A percentile compares a stretch with the other conserved stretches of the same genome.
phyloP scores from a whole-genome alignment of 2,888 invertebrate genomes.

The Caenorhabditis drosophilae region DNA sequence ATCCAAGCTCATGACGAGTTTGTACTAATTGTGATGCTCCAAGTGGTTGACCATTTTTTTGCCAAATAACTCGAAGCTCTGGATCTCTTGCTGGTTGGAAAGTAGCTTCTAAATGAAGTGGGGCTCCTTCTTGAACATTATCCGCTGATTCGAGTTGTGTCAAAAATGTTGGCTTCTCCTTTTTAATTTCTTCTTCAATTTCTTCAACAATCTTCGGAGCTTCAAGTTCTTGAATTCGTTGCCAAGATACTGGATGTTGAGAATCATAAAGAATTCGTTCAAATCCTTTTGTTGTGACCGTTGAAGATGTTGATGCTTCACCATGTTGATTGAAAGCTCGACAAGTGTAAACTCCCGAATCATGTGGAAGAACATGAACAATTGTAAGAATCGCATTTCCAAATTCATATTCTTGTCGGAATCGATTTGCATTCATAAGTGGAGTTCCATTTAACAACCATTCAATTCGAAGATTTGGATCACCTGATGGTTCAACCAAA shows the following conservation, averaged over 20 bases:
- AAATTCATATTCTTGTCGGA: constrained; percentile 91
- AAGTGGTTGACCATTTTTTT: constrained; percentile 60
- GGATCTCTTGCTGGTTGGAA: constrained; percentile 94
- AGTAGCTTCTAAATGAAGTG: constrained; percentile 91
- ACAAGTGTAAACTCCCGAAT: constrained; percentile 93
- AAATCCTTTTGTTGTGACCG: constrained; percentile 76
- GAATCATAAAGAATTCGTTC: constrained; percentile 75
- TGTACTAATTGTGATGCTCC: constrained; percentile 70
- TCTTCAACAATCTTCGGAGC: constrained; percentile 78
- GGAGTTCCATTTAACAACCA: constrained; percentile 82
- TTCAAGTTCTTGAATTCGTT: constrained; percentile 77
- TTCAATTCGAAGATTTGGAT: constrained; percentile 66
- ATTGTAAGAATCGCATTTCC: constrained; percentile 91
- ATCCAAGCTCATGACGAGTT: constrained; percentile 81
- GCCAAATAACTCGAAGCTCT: constrained; percentile 74
- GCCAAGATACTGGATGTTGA: constrained; percentile 91
- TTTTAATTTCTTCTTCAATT: constrained; percentile 75
- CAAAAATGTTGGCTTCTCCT: constrained; percentile 73
- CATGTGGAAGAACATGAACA: constrained; percentile 82
- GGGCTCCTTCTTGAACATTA: constrained; percentile 83
- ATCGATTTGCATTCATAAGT: constrained; percentile 73
- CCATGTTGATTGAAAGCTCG: constrained; percentile 88
- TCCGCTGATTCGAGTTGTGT: constrained; percentile 90
- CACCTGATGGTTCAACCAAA: constrained; percentile 77
- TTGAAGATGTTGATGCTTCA: constrained; percentile 92